Conservation (phyloP, 2,888 invertebrate species). For the Cephus nigrinus region DNA sequence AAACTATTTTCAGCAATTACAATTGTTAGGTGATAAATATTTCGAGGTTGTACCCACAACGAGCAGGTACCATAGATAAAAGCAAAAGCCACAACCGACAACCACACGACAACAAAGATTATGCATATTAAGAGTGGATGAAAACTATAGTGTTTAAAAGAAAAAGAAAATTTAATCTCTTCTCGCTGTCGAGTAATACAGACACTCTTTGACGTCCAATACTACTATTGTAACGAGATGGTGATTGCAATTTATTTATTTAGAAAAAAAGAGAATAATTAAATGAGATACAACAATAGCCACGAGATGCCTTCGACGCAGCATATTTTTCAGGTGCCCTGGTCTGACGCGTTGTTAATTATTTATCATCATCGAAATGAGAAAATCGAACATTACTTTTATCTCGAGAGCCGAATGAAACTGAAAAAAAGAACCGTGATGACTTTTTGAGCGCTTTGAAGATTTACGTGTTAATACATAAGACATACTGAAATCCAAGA, state of each 20-base stretch:
- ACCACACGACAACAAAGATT: too few species aligned
- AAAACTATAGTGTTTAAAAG: background rate
- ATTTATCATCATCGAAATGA: too few species aligned
- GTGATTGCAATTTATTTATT: constrained; percentile 56
- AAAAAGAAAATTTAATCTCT: constrained; percentile 30
- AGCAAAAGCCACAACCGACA: too few species aligned
- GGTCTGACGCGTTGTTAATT: constrained; percentile 13
- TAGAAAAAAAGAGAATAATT: constrained; percentile 30
- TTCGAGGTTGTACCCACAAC: background rate
- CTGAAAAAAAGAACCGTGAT: background rate
- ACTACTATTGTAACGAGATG: constrained; percentile 36
- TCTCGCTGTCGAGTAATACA: constrained; percentile 41
- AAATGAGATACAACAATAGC: constrained; percentile 55
- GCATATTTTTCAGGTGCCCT: constrained; percentile 54
- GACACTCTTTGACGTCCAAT: constrained; percentile 49
- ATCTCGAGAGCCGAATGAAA: constrained; percentile 7
- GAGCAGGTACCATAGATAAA: too few species aligned
- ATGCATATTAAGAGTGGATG: too few species aligned
- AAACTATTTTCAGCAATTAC: constrained; percentile 51
- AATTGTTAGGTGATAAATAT: constrained; percentile 30
- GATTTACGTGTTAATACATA: too few species aligned
- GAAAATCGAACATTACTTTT: too few species aligned
- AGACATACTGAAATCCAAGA: too few species aligned
- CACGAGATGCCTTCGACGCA: constrained; percentile 63
- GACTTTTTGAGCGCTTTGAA: too few species aligned